These are phyloP conservation scores for Pseudochromis fuscus DNA, from an alignment of 2,797 vertebrate genomes.

Conservation along the genomic window DNA sequence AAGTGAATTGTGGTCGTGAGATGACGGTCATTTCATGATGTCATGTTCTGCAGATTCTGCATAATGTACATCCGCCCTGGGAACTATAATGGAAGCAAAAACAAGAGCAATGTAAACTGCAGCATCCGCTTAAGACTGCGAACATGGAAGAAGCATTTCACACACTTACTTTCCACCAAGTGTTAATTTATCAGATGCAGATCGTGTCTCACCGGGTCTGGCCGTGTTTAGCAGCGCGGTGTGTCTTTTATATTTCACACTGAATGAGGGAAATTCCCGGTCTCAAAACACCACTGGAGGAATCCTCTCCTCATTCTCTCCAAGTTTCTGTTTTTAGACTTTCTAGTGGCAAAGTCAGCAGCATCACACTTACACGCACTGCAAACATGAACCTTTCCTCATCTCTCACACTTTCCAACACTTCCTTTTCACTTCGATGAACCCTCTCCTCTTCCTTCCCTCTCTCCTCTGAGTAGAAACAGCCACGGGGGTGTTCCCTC, in stretches of 20 bases:
- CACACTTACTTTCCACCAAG: slow-evolving; percentile 37
- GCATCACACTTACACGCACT: slow-evolving; percentile 28
- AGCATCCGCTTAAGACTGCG: slow-evolving; percentile 3
- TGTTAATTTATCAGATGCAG: slow-evolving; percentile 44
- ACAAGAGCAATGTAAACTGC: slow-evolving; percentile 22
- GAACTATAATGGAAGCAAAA: slow-evolving; percentile 37
- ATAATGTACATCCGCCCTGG: slow-evolving; percentile 26
- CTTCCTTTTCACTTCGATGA: slow-evolving; percentile 57
- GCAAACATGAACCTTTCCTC: slow-evolving; percentile 44
- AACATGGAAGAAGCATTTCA: slow-evolving; percentile 29
- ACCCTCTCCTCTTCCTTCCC: slow-evolving; percentile 34
- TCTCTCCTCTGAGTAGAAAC: slow-evolving; percentile 36
- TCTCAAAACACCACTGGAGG: slow-evolving; percentile 44
- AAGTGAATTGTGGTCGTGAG: slow-evolving; percentile 6
- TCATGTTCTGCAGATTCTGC: slow-evolving; percentile 43
- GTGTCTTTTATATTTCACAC: slow-evolving; percentile 39
- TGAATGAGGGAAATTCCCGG: slow-evolving; percentile 56
- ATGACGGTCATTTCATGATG: slow-evolving; percentile 40
- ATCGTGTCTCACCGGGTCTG: slow-evolving; percentile 38
- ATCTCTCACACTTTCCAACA: slow-evolving; percentile 50
- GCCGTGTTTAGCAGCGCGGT: slow-evolving; percentile 48
- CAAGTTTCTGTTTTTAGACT: slow-evolving; percentile 63
- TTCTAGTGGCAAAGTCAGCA: slow-evolving; percentile 45
- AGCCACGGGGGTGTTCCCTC: slow-evolving; percentile 69
- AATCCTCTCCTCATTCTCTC: slow-evolving; percentile 52